Percentiles rank a stretch among this genome's conserved stretches.
Conservation (phyloP, 2,888 invertebrate genomes). For the Callimorpha dominula region DNA sequence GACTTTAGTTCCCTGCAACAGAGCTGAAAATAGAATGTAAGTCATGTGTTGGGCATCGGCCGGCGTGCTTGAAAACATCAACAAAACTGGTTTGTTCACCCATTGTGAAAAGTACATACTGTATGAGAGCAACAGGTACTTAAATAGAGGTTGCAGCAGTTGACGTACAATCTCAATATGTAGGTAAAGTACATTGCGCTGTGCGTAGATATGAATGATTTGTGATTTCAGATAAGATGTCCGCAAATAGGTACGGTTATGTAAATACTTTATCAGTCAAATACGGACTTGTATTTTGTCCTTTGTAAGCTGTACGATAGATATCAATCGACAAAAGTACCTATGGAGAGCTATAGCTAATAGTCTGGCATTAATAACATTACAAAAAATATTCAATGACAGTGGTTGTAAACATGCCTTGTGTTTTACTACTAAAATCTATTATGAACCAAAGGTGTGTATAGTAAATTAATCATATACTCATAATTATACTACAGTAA, state of each 20-base stretch:
- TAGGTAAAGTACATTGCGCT: conserved; percentile 11
- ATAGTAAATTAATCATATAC: neutral
- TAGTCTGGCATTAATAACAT: neutral
- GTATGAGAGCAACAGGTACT: conserved; percentile 43
- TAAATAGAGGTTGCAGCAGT: conserved; percentile 26
- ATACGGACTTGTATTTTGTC: conserved; percentile 8
- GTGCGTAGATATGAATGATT: conserved; percentile 30
- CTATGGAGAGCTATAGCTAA: neutral
- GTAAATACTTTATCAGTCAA: conserved; percentile 34
- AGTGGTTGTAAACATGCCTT: neutral
- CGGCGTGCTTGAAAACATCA: conserved; percentile 56
- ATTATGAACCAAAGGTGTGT: neutral
- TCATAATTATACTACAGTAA: conserved; percentile 7
- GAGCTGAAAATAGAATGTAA: conserved; percentile 41
- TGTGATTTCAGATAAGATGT: conserved; percentile 41
- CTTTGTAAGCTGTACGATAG: neutral
- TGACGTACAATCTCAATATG: conserved; percentile 17
- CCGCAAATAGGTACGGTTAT: conserved; percentile 38
- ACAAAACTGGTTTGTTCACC: conserved; percentile 68
- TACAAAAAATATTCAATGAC: neutral
- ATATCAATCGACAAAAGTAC: neutral
- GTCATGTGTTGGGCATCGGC: conserved; percentile 22
- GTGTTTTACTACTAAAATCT: neutral
- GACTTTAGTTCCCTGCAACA: conserved; percentile 32
- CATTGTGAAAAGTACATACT: conserved; percentile 58